Conservation (phyloP, 2,113 vertebrate species). For the Pseudopipra pipra region DNA sequence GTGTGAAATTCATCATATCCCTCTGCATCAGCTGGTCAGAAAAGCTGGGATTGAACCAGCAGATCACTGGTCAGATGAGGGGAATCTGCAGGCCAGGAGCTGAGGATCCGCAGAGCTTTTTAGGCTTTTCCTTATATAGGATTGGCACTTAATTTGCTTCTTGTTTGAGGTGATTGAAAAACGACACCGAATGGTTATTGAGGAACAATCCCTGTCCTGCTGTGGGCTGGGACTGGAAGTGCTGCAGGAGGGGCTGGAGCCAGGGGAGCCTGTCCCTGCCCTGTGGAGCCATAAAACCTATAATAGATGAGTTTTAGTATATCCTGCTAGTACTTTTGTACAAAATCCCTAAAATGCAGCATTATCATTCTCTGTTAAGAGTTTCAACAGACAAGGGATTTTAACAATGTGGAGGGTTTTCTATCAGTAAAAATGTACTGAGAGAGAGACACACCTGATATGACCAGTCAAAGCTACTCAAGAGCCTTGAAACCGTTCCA, state of each 20-base stretch:
- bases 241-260: not conserved
- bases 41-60: not conserved
- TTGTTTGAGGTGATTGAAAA: not conserved
- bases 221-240: not conserved
- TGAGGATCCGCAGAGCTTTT: not conserved
- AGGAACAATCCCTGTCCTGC: not conserved
- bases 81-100: not conserved
- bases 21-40: not conserved
- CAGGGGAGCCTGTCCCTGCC: not conserved
- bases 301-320: not conserved
- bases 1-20: too few relatives aligned
- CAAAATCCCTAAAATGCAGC: not conserved
- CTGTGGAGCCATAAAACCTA: too few relatives aligned
- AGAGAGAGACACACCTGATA: not conserved
- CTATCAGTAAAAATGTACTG: not conserved
- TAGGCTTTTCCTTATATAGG: not conserved
- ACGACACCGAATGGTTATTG: accelerated
- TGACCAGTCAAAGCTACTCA: not conserved
- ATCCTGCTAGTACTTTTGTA: not conserved
- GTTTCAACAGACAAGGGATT: not conserved
- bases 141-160: not conserved
- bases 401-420: not conserved
- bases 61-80: not conserved
- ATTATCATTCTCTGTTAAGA: not conserved
- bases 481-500: not conserved